Base-by-base conservation (phyloP, 2,797 vertebrate genomes). In the Ispidina lecontei region DNA sequence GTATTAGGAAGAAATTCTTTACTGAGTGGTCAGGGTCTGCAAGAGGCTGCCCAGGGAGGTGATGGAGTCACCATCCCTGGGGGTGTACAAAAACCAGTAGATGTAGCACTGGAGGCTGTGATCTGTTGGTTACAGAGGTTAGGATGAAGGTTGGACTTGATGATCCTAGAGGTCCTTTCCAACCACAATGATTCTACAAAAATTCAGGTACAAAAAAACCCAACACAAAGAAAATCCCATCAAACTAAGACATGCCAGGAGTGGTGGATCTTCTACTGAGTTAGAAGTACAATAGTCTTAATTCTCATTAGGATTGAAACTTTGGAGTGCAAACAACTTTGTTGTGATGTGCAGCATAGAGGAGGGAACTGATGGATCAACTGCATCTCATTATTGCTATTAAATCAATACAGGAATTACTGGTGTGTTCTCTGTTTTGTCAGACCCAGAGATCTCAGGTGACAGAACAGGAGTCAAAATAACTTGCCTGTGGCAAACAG, bases 401-500 rank as follows among this genome's bases (percentile, higher is more conserved):
- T 80, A 69, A 77, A 74, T 7, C 37, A 37, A 12, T 11, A 17
- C 11, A 43, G 51, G 51, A 93, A n/a, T 16, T 54, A 23, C 17
- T n/a, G 14, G 33, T 49, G 12, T 15, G 2, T 62, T 65, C 52
- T 43, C 59, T 25, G 7, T 43, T 58, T 26, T 68, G 7, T 44
- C 63, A 75, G 23, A 92, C 26, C 43, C 51, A 16, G 55, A 58
- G 6, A 12, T 84, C 80, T 81, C 92, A 68, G 73, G 73, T 89
- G 89, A 73, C 44, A 46, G 19, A 72, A 68, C 74, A 52, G 33
- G 25, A 93, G 68, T 70, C 26, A 68, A 73, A 71, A 19, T 43
- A 79, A 90, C 47, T 86, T 82, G 79, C 83, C 83, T 70, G 5
- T 56, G 71, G 85, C 87, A 91, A 91, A 88, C 60, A 91, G 84